Evolutionary conservation across 2,888 invertebrate species (phyloP).

Genomic region (Erebia ligea): DNA sequence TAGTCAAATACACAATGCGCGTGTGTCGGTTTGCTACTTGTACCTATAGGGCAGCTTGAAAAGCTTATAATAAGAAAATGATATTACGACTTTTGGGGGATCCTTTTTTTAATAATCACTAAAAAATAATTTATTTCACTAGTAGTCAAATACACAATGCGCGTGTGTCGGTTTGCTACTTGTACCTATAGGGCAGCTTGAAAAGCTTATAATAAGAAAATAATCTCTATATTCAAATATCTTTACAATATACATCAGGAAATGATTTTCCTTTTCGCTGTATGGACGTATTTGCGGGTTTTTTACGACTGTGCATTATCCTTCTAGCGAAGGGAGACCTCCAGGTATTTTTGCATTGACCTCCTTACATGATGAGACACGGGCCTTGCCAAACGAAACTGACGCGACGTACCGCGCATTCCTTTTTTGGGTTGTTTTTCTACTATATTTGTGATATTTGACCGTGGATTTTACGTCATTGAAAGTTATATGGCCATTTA

Average conservation of each 20-base stretch:
- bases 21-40: no score
- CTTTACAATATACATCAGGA: not conserved
- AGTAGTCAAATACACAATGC: no score
- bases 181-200: no score
- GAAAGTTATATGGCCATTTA: not conserved
- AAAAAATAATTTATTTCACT: no score
- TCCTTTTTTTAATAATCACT: no score
- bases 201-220: no score
- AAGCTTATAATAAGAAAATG: no score
- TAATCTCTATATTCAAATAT: no score
- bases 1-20: no score
- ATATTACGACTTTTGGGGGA: no score
- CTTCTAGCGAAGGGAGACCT: slow-evolving; percentile 59
- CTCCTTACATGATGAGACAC: slow-evolving; percentile 49
- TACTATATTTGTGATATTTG: not conserved
- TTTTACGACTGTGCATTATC: slow-evolving; percentile 14
- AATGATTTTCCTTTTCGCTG: not conserved
- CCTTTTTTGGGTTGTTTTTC: slow-evolving; percentile 33
- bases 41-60: no score
- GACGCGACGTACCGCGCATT: slow-evolving; percentile 38
- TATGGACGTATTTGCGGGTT: not conserved
- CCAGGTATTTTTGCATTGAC: slow-evolving; percentile 66
- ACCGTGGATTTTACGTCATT: not conserved
- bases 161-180: no score
- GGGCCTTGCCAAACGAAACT: slow-evolving; percentile 36